These are phyloP conservation scores for Xiphorhynchus erythropygius DNA, from an alignment of 2,797 vertebrate genomes.

Conservation along the genomic window DNA sequence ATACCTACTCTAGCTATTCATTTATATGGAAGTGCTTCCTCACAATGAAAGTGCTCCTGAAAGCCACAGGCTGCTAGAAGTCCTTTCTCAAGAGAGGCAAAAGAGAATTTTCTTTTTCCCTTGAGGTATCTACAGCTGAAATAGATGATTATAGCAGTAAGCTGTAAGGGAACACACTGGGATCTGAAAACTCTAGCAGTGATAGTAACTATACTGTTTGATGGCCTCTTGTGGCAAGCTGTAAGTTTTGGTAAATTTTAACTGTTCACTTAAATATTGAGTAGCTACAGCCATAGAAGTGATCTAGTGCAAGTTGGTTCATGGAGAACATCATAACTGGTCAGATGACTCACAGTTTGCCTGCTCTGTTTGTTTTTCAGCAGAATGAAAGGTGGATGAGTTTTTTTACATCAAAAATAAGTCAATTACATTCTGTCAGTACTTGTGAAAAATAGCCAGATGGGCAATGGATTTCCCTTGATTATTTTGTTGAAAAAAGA, in stretches of 20 bases:
- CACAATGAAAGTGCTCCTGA: neutral
- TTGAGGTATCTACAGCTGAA: neutral
- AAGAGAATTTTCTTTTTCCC: neutral
- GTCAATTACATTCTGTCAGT: neutral
- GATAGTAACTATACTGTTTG: fast-evolving
- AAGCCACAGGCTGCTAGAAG: neutral
- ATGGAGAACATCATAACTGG: neutral
- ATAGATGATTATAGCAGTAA: neutral
- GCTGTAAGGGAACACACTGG: fast-evolving
- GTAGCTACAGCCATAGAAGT: neutral
- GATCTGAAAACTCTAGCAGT: neutral
- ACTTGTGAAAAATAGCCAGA: neutral
- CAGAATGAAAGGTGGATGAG: neutral
- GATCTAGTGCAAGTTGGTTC: neutral
- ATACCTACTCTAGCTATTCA: neutral
- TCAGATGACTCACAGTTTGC: neutral
- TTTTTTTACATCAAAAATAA: neutral
- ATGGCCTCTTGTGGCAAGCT: neutral
- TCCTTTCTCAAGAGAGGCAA: neutral
- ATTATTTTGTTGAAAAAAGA: neutral
- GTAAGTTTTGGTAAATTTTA: neutral
- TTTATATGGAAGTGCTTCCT: neutral
- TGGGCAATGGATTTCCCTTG: neutral
- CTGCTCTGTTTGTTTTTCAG: neutral
- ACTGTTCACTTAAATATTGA: neutral